phyloP scores from a whole-genome alignment of 2,113 vertebrate genomes.

The Crotalus tigris region DNA sequence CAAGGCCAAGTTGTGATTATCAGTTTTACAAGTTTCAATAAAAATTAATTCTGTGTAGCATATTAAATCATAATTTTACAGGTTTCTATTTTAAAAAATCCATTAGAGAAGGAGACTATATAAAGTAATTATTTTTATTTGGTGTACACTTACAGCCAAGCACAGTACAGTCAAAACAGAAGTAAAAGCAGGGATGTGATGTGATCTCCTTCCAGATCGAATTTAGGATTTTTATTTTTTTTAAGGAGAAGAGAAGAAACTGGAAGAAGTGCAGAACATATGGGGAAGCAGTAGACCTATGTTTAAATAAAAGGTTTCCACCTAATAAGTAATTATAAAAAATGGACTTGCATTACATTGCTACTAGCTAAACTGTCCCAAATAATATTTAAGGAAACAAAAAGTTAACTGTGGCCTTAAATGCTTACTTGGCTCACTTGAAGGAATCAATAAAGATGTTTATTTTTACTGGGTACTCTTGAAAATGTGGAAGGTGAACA shows the following conservation, averaged over 20 bases:
- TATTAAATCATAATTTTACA: not conserved
- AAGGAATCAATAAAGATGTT: not conserved
- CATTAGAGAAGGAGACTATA: not conserved
- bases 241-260: not conserved
- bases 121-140: not conserved
- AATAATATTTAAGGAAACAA: not conserved
- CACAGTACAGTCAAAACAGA: not conserved
- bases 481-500: constrained; percentile 20
- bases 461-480: constrained; percentile 25
- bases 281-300: not conserved
- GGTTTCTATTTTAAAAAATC: not conserved
- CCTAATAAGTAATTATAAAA: not conserved
- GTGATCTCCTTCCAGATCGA: not conserved
- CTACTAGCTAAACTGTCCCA: not conserved
- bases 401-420: not conserved
- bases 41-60: not conserved
- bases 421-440: not conserved
- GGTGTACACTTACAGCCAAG: not conserved
- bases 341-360: not conserved
- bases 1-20: not conserved
- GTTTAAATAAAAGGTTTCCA: not conserved
- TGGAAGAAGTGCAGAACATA: not conserved
- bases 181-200: not conserved
- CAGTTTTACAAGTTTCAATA: not conserved
- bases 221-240: not conserved